Evolutionary conservation across 1,140 invertebrate genomes (phyloP).

Genomic region (Physella acuta): DNA sequence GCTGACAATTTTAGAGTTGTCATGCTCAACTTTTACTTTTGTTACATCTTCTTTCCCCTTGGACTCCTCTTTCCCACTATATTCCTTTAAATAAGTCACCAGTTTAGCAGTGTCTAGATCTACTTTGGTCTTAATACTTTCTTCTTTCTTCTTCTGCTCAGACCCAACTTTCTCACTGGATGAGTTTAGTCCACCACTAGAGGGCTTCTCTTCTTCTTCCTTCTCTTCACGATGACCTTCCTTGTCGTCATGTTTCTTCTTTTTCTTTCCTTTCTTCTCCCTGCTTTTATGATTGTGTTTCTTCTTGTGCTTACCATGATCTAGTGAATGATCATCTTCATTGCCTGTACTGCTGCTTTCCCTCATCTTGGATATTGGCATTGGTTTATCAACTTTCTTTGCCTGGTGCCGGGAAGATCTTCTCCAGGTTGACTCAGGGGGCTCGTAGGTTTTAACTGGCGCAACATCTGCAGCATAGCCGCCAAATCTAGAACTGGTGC

Average conservation of each 20-base stretch:
- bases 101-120: constrained; percentile 4
- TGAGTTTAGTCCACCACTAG: background rate
- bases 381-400: background rate
- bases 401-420: background rate
- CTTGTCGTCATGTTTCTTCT: constrained; percentile 5
- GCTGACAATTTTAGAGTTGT: constrained; percentile 2
- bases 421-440: background rate
- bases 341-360: background rate
- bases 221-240: background rate
- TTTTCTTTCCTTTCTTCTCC: constrained; percentile 8
- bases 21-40: background rate
- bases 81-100: constrained; percentile 15
- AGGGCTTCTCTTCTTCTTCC: background rate
- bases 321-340: background rate
- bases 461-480: background rate
- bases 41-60: background rate
- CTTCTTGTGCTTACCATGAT: background rate
- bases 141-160: background rate
- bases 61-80: constrained; percentile 14
- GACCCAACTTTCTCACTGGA: background rate
- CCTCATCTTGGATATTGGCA: background rate
- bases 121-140: background rate
- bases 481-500: background rate
- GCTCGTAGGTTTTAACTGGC: background rate
- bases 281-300: background rate